phyloP scores from a whole-genome alignment of 2,888 invertebrate species.

The Brachylomia viminalis region DNA sequence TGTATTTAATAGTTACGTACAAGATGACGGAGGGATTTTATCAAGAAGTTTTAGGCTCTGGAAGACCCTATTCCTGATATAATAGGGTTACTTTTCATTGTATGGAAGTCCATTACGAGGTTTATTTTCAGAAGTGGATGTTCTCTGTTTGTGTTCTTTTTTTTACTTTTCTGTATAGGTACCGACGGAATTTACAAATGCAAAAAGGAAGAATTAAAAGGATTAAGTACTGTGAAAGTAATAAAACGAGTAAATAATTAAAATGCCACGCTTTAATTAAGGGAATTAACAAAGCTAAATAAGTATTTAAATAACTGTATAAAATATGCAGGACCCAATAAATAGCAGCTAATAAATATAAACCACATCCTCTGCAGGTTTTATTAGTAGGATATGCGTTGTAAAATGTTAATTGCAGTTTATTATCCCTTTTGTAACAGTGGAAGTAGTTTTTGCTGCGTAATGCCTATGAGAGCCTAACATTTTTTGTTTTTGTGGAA shows the following conservation, averaged over 20 bases:
- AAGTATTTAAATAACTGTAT: conserved; percentile 34
- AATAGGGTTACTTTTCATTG: background rate
- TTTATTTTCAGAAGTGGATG: background rate
- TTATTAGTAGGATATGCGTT: conserved; percentile 39
- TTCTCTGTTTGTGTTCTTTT: background rate
- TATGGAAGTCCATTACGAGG: background rate
- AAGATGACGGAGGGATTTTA: background rate
- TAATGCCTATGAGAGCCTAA: conserved; percentile 15
- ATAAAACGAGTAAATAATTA: background rate
- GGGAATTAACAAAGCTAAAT: conserved; percentile 14
- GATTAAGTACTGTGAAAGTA: background rate
- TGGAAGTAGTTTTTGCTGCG: conserved; percentile 28
- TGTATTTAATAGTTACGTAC: background rate
- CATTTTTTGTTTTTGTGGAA: conserved; percentile 32
- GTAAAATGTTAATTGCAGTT: conserved; percentile 54
- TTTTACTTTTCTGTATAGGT: background rate
- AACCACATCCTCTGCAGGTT: conserved; percentile 36
- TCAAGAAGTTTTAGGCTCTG: background rate
- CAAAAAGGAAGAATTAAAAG: background rate
- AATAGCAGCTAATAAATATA: conserved; percentile 32
- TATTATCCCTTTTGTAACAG: conserved; percentile 37
- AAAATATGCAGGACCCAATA: conserved; percentile 17
- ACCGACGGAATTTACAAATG: background rate
- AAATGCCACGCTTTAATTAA: conserved; percentile 33
- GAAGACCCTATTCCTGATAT: background rate